Percentiles rank a stretch among this genome's conserved stretches.
Evolutionary conservation across 1,140 invertebrate genomes (phyloP).

Genomic region (Dinoponera quadriceps): DNA sequence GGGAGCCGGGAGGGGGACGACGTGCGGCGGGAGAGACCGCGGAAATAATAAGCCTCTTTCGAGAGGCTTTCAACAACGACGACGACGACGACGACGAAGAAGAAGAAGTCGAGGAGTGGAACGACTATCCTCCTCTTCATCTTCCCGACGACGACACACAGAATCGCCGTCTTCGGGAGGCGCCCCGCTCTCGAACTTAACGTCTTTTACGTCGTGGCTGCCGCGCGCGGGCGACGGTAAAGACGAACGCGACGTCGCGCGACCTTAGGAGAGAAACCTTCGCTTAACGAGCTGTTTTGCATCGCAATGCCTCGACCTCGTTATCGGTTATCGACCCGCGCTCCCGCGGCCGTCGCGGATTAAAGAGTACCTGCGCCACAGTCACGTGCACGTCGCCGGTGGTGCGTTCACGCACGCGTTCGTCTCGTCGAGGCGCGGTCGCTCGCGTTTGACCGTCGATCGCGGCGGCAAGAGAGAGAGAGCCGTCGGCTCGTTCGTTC

Average conservation of each 20-base stretch:
- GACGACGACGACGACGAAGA: slow-evolving; percentile 19
- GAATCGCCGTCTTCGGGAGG: slow-evolving; percentile 22
- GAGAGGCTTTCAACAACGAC: background rate
- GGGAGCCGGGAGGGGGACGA: background rate
- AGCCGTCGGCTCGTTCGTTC: background rate
- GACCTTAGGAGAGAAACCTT: slow-evolving; percentile 68
- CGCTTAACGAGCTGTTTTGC: slow-evolving; percentile 83
- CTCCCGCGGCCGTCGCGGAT: slow-evolving; percentile 65
- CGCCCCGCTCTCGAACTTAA: slow-evolving; percentile 32
- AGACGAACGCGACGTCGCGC: slow-evolving; percentile 70
- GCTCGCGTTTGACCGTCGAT: slow-evolving; percentile 66
- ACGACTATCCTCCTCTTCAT: slow-evolving; percentile 3
- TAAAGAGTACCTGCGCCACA: slow-evolving; percentile 70
- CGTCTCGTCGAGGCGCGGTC: slow-evolving; percentile 31
- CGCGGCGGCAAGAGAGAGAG: slow-evolving; percentile 33
- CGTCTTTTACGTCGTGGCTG: slow-evolving; percentile 55
- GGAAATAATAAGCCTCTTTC: slow-evolving; percentile 70
- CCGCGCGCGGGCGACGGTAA: slow-evolving; percentile 57
- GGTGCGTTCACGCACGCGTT: slow-evolving; percentile 17
- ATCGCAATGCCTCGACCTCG: slow-evolving; percentile 82
- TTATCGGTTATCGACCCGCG: slow-evolving; percentile 82
- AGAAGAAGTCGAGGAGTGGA: slow-evolving; percentile 1
- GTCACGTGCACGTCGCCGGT: slow-evolving; percentile 45
- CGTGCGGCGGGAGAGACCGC: slow-evolving; percentile 60
- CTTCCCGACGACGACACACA: slow-evolving; percentile 4